Evolutionary conservation across 2,113 vertebrate genomes (phyloP).

Genomic region (Equus quagga): DNA sequence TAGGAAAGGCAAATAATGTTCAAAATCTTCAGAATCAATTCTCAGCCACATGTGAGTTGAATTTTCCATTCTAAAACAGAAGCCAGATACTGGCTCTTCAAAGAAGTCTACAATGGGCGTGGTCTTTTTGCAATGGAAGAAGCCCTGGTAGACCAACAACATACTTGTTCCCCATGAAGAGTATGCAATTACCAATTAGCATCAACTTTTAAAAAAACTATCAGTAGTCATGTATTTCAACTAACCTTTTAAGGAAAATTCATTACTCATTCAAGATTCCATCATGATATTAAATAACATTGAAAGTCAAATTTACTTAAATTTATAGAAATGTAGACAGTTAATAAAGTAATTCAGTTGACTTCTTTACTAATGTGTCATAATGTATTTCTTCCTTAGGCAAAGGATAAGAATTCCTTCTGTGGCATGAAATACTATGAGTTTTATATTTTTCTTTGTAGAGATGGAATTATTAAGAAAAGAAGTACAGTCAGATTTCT

Average conservation of each 20-base stretch:
- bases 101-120: neutral
- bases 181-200: neutral
- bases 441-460: neutral
- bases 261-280: neutral
- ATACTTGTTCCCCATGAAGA: neutral
- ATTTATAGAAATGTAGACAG: neutral
- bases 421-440: neutral
- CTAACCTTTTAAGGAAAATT: conserved; percentile 15
- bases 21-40: neutral
- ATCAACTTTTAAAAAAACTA: neutral
- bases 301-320: conserved; percentile 29
- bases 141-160: neutral
- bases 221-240: neutral
- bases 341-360: conserved; percentile 4
- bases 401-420: neutral
- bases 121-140: neutral
- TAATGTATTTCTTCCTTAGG: neutral
- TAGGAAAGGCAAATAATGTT: neutral
- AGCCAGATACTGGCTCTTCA: neutral
- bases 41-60: neutral
- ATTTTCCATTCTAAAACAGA: neutral
- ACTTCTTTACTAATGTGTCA: neutral
- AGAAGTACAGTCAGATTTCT: neutral
- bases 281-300: neutral
- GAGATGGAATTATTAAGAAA: neutral